Percentiles rank a stretch among this genome's conserved stretches.
Evolutionary conservation across 2,113 vertebrate genomes (phyloP).

Genomic region (Diadophis punctatus): DNA sequence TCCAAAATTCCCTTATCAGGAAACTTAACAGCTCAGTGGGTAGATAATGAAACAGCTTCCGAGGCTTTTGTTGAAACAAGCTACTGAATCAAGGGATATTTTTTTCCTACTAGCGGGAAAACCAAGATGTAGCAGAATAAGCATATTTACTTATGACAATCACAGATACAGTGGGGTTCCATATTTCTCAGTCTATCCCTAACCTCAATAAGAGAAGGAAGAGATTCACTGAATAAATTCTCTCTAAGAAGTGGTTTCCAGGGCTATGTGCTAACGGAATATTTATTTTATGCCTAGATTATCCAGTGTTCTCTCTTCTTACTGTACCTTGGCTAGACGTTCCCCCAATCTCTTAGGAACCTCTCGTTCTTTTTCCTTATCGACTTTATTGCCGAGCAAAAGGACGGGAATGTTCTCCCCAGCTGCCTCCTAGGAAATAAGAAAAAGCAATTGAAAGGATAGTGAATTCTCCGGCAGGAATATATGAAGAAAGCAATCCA

Average conservation of each 20-base stretch:
- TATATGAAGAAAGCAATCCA: not conserved
- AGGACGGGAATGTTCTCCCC: slow-evolving; percentile 79
- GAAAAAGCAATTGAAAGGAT: not conserved
- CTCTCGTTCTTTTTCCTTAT: slow-evolving; percentile 79
- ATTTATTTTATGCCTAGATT: not conserved
- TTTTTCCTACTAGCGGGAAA: not conserved
- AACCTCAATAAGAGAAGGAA: not conserved
- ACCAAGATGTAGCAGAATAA: not conserved
- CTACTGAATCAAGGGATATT: not conserved
- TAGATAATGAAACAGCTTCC: not conserved
- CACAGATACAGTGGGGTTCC: not conserved
- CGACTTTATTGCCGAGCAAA: slow-evolving; percentile 88
- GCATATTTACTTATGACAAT: not conserved
- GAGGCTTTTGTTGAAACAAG: not conserved
- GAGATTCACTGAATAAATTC: not conserved
- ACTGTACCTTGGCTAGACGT: slow-evolving; percentile 78
- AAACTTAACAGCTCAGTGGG: not conserved
- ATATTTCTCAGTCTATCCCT: not conserved
- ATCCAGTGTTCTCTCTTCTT: not conserved
- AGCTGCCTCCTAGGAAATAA: slow-evolving; percentile 75
- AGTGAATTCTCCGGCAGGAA: not conserved
- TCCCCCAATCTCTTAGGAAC: slow-evolving; percentile 79
- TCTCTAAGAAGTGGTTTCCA: not conserved
- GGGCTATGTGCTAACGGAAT: not conserved
- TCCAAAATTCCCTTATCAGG: not conserved